Percentiles rank a stretch among this genome's conserved stretches.
These are phyloP conservation scores for Caenorhabditis wallacei DNA, from an alignment of 2,888 invertebrate genomes.

Conservation along the genomic window DNA sequence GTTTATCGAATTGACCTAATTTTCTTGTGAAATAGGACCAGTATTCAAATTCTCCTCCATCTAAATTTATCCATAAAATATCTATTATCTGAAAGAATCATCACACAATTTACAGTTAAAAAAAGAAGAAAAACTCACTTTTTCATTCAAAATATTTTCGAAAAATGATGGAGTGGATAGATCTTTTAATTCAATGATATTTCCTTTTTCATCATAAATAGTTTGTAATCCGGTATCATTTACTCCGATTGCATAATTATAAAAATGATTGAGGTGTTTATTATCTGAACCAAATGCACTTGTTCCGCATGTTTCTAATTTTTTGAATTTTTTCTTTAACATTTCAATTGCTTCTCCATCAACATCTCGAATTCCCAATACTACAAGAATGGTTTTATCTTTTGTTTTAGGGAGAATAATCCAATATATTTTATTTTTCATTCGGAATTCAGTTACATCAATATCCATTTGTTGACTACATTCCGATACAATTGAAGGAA, in stretches of 20 bases:
- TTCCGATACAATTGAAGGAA: constrained; percentile 12
- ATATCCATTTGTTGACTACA: constrained; percentile 25
- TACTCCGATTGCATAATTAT: constrained; percentile 39
- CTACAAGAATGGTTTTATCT: not conserved
- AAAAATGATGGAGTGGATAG: constrained; percentile 21
- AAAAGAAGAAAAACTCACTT: constrained; percentile 13
- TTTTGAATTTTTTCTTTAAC: constrained; percentile 3
- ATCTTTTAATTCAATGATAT: constrained; percentile 9
- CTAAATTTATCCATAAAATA: constrained; percentile 35
- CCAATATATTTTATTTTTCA: constrained; percentile 26
- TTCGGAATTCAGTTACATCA: not conserved
- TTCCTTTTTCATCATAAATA: not conserved
- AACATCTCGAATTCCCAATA: constrained; percentile 22
- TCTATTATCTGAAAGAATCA: constrained; percentile 27
- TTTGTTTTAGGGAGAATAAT: constrained; percentile 23
- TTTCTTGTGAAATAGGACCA: constrained; percentile 27
- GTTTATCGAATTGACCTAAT: not conserved
- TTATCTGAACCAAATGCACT: constrained; percentile 3
- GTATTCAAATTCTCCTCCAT: constrained; percentile 43
- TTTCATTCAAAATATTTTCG: not conserved
- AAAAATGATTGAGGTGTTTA: constrained; percentile 16
- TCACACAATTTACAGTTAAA: not conserved
- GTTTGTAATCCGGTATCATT: constrained; percentile 44
- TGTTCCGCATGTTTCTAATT: constrained; percentile 21
- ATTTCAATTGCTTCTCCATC: constrained; percentile 11